Percentiles rank a stretch among this genome's conserved stretches.
Conservation (phyloP, 2,113 vertebrate genomes). For the Columba janthina region DNA sequence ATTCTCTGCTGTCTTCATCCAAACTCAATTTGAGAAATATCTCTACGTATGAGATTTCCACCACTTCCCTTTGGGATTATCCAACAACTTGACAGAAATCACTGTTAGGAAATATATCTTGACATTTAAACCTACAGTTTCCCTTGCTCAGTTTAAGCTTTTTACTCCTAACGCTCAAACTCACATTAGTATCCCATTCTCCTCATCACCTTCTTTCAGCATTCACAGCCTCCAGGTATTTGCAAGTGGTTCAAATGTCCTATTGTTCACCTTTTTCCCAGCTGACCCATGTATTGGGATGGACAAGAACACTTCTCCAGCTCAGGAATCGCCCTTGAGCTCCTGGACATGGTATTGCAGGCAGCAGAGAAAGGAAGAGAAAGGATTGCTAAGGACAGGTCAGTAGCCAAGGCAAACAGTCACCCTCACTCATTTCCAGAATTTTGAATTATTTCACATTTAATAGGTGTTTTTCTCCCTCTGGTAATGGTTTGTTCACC, state of each 20-base stretch:
- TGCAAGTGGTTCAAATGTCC: neutral
- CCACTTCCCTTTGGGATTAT: constrained; percentile 26
- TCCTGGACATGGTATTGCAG: neutral
- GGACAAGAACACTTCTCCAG: neutral
- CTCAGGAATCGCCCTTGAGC: neutral
- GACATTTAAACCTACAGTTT: constrained; percentile 11
- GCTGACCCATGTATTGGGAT: neutral
- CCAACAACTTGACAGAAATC: constrained; percentile 24
- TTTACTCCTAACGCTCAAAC: neutral
- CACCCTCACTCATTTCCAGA: neutral
- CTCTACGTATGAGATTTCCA: constrained; percentile 11
- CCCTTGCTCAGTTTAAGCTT: neutral
- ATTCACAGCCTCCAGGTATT: neutral
- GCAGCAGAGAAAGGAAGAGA: neutral
- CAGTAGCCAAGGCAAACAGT: neutral
- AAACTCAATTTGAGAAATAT: constrained; percentile 27
- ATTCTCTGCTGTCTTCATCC: constrained; percentile 25
- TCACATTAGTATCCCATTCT: neutral
- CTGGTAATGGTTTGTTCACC: neutral
- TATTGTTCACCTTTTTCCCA: neutral
- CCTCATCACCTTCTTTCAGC: neutral
- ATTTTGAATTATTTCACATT: neutral
- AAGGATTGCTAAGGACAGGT: neutral
- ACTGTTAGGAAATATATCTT: constrained; percentile 21
- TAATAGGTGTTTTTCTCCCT: neutral